Percentiles rank a stretch among this genome's conserved stretches.
phyloP scores from a whole-genome alignment of 1,140 invertebrate species.

The Drosophila ironensis region DNA sequence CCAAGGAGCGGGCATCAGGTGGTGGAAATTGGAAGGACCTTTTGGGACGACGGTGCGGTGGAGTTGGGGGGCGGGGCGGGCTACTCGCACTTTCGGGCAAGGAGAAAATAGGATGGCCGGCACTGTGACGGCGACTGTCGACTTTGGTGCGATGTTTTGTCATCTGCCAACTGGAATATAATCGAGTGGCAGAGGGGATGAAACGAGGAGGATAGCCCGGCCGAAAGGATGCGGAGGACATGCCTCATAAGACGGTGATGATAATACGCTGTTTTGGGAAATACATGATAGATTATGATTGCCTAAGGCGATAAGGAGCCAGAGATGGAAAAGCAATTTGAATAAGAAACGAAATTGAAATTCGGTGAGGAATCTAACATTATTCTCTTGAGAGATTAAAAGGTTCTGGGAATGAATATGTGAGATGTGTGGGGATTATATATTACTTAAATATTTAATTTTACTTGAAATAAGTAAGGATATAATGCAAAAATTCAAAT shows the following conservation, averaged over 20 bases:
- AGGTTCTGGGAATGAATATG: not conserved
- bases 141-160: conserved; percentile 65
- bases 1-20: conserved; percentile 41
- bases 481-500: no score
- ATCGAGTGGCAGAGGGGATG: conserved; percentile 49
- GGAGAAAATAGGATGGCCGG: conserved; percentile 25
- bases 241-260: conserved; percentile 52
- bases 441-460: no score
- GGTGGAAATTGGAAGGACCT: conserved; percentile 24
- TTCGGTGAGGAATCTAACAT: not conserved
- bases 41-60: not conserved
- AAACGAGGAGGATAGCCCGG: conserved; percentile 5
- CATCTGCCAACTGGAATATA: conserved; percentile 74
- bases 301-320: conserved; percentile 1
- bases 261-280: conserved; percentile 43
- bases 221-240: conserved; percentile 3
- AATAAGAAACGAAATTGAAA: conserved; percentile 12
- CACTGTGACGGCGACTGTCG: conserved; percentile 33
- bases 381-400: not conserved
- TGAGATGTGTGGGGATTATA: not conserved
- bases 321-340: conserved; percentile 22
- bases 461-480: no score
- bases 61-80: no score
- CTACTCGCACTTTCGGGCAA: no score
- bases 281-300: conserved; percentile 48